Evolutionary conservation across 2,797 vertebrate genomes (phyloP).

Genomic region (Arctocebus calabarensis): DNA sequence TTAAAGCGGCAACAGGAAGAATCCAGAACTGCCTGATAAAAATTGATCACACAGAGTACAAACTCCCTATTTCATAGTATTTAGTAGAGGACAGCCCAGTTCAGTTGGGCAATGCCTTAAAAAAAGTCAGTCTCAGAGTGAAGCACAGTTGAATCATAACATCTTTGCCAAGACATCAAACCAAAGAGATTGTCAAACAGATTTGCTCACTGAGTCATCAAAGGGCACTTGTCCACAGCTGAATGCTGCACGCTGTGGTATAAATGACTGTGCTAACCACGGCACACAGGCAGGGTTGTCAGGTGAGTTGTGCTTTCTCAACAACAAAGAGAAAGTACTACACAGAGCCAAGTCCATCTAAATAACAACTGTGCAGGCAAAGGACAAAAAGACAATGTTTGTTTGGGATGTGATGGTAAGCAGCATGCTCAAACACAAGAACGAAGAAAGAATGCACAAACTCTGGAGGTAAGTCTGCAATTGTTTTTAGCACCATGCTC

Average conservation of each 20-base stretch:
- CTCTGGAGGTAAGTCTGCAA: neutral
- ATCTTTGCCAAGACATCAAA: neutral
- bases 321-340: neutral
- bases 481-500: conserved; percentile 27
- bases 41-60: conserved; percentile 1
- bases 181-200: neutral
- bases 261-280: neutral
- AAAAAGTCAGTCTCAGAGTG: neutral
- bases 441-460: conserved; percentile 21
- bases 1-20: neutral
- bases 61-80: neutral
- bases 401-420: neutral
- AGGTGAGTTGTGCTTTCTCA: neutral
- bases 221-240: neutral
- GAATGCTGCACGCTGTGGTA: neutral
- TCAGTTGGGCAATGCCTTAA: neutral
- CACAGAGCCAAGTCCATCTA: neutral
- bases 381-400: neutral
- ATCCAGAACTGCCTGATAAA: neutral
- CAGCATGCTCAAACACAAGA: neutral
- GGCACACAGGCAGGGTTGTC: fast-evolving
- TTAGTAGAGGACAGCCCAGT: neutral
- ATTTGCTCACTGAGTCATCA: neutral
- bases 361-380: neutral
- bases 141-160: neutral